Evolutionary conservation across 1,140 invertebrate genomes (phyloP), one percentile per base, ranked within the genome.

Genomic region (Pararge aegeria): DNA sequence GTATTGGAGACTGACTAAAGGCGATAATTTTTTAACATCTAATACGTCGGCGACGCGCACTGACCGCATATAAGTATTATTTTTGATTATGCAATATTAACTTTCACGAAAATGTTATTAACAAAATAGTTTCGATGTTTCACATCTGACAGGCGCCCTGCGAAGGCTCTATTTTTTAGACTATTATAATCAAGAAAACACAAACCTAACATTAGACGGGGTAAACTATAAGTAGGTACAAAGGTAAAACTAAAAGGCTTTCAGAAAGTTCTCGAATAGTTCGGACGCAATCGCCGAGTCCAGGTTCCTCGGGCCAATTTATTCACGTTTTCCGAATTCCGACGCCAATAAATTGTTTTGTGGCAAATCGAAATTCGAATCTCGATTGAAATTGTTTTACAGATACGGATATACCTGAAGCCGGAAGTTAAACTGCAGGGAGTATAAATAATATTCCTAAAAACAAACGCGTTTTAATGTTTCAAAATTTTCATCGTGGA

Each of bases 351-450:
- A 67, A 64, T 67, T 60, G 61, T 60, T 67, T 56, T 60, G 53
- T 52, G 64, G 63, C 56, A 52, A 63, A 67, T 59, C 53, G 53
- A 55, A 63, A 63, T 42, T 60, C 13, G 46, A 49, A 54, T 60
- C 56, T 44, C 60, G 61, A 67, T 67, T 64, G 65, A 64, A 67
- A 67, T 67, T 64, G 61, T 67, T 67, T 49, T 59, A 52, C 56
- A 67, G 58, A 50, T 48, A 29, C 42, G 29, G 16, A 42, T 24
- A 48, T 60, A 54, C 42, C 40, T 48, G 46, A 34, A 21, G 30
- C 18, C 21, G n/a, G 44, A 50, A 52, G 52, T 55, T 38, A 20
- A 51, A 40, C 42, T 18, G 20, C 19, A 21, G n/a, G n/a, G 37
- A 34, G 30, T 51, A 44, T 44, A 42, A 42, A 42, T 46, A 20